Conservation (phyloP, 2,797 vertebrate genomes). For the Balearica regulorum region DNA sequence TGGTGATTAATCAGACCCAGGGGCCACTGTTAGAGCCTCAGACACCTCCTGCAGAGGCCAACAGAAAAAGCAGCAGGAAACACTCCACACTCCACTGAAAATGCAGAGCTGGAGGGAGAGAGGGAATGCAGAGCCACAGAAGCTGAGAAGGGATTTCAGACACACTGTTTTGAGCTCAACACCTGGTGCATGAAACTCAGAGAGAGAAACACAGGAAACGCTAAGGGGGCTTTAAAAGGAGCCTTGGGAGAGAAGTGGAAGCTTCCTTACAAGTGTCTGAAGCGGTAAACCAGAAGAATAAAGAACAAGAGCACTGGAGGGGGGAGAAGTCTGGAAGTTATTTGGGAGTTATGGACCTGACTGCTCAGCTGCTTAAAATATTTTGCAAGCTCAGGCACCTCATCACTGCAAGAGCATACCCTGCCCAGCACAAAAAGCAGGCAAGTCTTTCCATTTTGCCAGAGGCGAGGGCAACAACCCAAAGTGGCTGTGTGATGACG, state of each 20-base stretch:
- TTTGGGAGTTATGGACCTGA: slow-evolving; percentile 1
- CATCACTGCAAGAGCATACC: background rate
- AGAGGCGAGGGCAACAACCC: background rate
- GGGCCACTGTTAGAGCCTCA: background rate
- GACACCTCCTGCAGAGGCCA: background rate
- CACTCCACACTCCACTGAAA: background rate
- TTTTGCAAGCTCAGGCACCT: slow-evolving; percentile 19
- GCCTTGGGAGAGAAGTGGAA: background rate
- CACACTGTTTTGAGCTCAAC: background rate
- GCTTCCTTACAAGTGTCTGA: background rate
- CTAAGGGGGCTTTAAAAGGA: background rate
- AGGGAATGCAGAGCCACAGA: background rate
- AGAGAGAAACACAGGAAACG: background rate
- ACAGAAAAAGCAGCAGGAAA: slow-evolving; percentile 39
- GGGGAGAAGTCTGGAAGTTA: slow-evolving; percentile 36
- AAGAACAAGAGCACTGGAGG: background rate
- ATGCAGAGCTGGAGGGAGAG: background rate
- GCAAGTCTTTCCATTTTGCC: background rate
- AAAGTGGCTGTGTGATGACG: accelerated
- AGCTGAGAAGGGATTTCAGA: background rate
- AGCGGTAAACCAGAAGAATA: slow-evolving; percentile 24
- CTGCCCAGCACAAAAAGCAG: background rate
- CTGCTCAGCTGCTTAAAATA: background rate
- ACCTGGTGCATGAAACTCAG: background rate
- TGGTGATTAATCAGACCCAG: slow-evolving; percentile 2